A percentile compares a stretch with the other conserved stretches of the same genome.
These are phyloP conservation scores for Catocala nupta DNA, from an alignment of 2,888 invertebrate species.

Conservation along the genomic window DNA sequence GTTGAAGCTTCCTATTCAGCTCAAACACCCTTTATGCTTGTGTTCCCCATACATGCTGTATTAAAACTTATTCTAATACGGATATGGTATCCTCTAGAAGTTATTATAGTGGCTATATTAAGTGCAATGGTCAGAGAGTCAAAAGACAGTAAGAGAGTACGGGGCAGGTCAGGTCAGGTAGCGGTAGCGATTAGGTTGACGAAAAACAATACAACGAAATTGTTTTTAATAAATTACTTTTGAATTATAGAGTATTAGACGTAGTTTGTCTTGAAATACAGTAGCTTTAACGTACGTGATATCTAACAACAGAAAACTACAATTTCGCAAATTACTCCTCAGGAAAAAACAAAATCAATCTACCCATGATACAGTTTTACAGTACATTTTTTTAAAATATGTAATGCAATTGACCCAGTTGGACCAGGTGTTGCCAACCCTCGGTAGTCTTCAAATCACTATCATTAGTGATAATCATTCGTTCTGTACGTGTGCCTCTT, in stretches of 20 bases:
- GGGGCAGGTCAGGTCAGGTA: not conserved
- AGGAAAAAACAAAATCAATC: constrained; percentile 21
- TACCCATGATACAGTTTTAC: constrained; percentile 24
- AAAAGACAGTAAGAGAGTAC: no score
- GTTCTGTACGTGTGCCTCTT: constrained; percentile 64
- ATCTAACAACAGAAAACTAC: constrained; percentile 12
- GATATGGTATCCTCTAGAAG: no score
- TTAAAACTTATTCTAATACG: no score
- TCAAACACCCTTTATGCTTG: no score
- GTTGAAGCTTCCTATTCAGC: no score
- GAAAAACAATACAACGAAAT: not conserved
- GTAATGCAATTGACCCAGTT: constrained; percentile 44
- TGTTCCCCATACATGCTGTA: no score
- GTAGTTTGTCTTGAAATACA: not conserved
- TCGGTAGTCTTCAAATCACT: constrained; percentile 67
- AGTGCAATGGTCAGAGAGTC: no score
- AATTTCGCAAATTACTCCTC: constrained; percentile 12
- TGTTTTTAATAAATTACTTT: not conserved
- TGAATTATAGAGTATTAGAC: not conserved
- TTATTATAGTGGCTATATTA: no score
- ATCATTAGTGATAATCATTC: constrained; percentile 73
- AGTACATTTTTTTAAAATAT: constrained; percentile 40
- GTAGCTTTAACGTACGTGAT: constrained; percentile 11
- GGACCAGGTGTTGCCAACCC: constrained; percentile 61
- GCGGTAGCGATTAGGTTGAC: not conserved